A percentile compares a stretch with the other conserved stretches of the same genome.
These are phyloP conservation scores for Portunus trituberculatus DNA, from an alignment of 1,140 invertebrate genomes.

Conservation along the genomic window DNA sequence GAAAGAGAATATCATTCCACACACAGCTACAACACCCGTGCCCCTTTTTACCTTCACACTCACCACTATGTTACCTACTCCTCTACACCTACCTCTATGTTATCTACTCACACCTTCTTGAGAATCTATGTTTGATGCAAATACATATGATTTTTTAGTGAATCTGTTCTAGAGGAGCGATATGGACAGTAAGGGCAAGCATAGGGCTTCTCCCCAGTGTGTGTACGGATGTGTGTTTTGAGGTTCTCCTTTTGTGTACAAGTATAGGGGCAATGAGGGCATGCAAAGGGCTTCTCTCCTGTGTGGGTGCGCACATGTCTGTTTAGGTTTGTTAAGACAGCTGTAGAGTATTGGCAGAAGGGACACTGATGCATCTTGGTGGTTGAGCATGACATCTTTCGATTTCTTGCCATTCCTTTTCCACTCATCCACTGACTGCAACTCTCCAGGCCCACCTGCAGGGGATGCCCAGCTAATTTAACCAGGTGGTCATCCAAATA, in stretches of 20 bases:
- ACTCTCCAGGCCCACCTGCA: conserved; percentile 67
- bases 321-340: conserved; percentile 63
- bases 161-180: conserved; percentile 65
- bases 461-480: conserved; percentile 63
- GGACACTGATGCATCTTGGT: conserved; percentile 61
- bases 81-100: too few relatives aligned
- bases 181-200: conserved; percentile 60
- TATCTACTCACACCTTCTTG: too few relatives aligned
- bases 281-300: conserved; percentile 72
- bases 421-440: conserved; percentile 48
- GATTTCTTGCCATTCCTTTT: conserved; percentile 51
- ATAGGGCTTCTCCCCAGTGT: conserved; percentile 69
- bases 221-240: conserved; percentile 68
- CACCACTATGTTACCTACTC: too few relatives aligned
- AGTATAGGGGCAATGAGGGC: conserved; percentile 67
- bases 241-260: conserved; percentile 69
- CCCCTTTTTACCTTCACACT: too few relatives aligned
- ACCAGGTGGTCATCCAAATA: not conserved
- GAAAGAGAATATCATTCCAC: too few relatives aligned
- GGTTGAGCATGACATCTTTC: conserved; percentile 41
- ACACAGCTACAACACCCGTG: too few relatives aligned
- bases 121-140: conserved; percentile 35
- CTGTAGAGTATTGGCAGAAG: conserved; percentile 66
- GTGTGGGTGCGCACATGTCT: conserved; percentile 63
- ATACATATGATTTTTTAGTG: conserved; percentile 63